phyloP scores from a whole-genome alignment of 2,888 invertebrate species.

The Pandemis cinnamomeana region DNA sequence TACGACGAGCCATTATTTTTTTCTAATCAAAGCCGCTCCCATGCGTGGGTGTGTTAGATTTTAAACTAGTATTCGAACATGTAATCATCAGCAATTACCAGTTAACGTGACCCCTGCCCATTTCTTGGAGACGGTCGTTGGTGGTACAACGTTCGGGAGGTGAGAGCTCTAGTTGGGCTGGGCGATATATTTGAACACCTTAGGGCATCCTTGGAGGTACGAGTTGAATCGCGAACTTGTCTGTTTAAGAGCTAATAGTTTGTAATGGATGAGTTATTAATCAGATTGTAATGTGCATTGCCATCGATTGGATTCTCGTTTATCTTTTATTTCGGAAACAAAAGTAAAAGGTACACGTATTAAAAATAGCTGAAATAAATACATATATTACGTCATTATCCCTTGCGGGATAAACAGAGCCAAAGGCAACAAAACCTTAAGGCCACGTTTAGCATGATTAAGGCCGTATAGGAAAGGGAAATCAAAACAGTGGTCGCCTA shows the following conservation, averaged over 20 bases:
- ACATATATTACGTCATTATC: no score
- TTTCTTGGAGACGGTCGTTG: conserved; percentile 26
- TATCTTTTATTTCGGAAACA: no score
- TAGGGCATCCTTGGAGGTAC: conserved; percentile 49
- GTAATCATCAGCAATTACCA: conserved; percentile 60
- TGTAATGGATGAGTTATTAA: conserved; percentile 52
- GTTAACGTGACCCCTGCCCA: conserved; percentile 52
- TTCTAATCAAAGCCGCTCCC: conserved; percentile 48
- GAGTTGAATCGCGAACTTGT: conserved; percentile 48
- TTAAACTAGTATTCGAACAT: conserved; percentile 50
- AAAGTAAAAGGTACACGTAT: no score
- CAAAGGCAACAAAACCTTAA: no score
- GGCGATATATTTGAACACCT: conserved; percentile 52
- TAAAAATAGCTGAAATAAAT: no score
- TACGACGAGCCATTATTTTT: conserved; percentile 45
- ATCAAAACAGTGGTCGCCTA: no score
- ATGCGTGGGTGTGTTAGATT: conserved; percentile 48
- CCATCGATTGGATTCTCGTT: conserved; percentile 11
- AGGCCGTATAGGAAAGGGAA: no score
- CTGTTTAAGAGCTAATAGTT: conserved; percentile 58
- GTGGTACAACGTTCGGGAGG: conserved; percentile 41
- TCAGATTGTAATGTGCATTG: conserved; percentile 38
- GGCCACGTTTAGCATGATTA: no score
- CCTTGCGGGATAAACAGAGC: no score
- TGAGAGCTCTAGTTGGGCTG: conserved; percentile 46